These are phyloP conservation scores for Spinibarbus caldwelli DNA, from an alignment of 2,797 vertebrate genomes.

Conservation along the genomic window DNA sequence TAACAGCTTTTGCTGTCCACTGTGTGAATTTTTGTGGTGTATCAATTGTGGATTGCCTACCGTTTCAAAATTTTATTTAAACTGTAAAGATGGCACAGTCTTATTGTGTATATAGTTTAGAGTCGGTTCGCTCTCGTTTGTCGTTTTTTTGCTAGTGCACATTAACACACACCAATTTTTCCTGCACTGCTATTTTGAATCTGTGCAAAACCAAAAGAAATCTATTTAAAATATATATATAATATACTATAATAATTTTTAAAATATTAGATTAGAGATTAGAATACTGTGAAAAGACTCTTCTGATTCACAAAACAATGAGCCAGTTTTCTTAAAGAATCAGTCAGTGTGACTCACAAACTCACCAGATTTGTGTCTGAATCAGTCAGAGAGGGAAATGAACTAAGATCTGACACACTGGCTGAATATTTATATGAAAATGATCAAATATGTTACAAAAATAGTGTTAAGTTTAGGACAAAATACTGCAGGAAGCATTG, in stretches of 20 bases:
- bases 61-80: constrained; percentile 48
- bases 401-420: neutral
- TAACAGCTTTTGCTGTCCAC: constrained; percentile 71
- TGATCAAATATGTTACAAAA: neutral
- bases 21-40: constrained; percentile 59
- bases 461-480: neutral
- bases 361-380: neutral
- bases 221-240: neutral
- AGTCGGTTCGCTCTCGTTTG: no score
- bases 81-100: neutral
- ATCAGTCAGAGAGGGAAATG: neutral
- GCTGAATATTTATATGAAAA: neutral
- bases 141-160: neutral
- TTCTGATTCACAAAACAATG: neutral
- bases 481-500: neutral
- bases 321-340: neutral
- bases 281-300: neutral
- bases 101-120: no score
- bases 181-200: neutral
- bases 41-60: constrained; percentile 43
- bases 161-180: constrained; percentile 1
- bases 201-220: neutral
- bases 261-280: neutral
- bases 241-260: neutral
- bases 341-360: neutral